Evolutionary conservation across 2,797 vertebrate genomes (phyloP).

Genomic region (Echeneis naucrates): DNA sequence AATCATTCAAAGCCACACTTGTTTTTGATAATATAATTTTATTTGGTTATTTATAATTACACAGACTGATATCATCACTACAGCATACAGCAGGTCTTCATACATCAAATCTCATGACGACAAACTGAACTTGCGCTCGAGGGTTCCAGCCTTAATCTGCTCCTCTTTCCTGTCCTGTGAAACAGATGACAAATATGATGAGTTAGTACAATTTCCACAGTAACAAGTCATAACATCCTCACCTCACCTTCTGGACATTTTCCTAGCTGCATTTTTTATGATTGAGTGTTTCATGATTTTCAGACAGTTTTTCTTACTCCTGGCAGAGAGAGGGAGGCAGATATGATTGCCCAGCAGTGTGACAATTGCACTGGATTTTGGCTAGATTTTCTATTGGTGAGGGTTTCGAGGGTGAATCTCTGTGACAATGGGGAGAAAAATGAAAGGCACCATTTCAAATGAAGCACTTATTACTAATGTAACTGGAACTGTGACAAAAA

Average conservation of each 20-base stretch:
- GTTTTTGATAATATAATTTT: constrained; percentile 76
- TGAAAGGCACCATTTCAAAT: constrained; percentile 51
- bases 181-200: constrained; percentile 58
- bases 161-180: constrained; percentile 88
- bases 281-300: constrained; percentile 59
- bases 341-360: constrained; percentile 46
- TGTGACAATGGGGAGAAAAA: constrained; percentile 66
- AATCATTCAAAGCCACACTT: constrained; percentile 37
- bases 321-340: constrained; percentile 21
- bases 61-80: constrained; percentile 56
- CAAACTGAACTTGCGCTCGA: constrained; percentile 75
- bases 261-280: constrained; percentile 50
- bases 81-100: constrained; percentile 57
- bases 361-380: constrained; percentile 64
- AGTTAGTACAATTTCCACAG: constrained; percentile 64
- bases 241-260: constrained; percentile 49
- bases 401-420: constrained; percentile 63
- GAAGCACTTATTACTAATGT: constrained; percentile 45
- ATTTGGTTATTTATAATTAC: constrained; percentile 80
- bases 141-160: constrained; percentile 86
- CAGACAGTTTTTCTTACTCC: constrained; percentile 21
- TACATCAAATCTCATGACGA: constrained; percentile 76
- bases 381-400: constrained; percentile 50
- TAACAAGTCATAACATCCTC: constrained; percentile 54
- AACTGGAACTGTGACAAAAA: constrained; percentile 38